Percentiles rank a stretch among this genome's conserved stretches.
These are phyloP conservation scores for Drosophila lacertosa DNA, from an alignment of 1,140 invertebrate species.

Conservation along the genomic window DNA sequence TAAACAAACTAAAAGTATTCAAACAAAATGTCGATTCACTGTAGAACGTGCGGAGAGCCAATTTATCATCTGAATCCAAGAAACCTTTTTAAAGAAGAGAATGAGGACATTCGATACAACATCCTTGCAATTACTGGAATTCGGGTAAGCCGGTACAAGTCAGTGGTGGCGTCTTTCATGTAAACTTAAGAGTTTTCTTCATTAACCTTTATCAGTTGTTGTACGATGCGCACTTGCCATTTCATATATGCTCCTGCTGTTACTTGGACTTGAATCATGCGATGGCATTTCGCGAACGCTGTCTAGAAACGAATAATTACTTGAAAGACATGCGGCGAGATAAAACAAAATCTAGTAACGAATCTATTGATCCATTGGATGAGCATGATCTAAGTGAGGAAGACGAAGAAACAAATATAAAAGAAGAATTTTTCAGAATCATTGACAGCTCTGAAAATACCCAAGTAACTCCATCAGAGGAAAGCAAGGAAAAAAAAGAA, in stretches of 20 bases:
- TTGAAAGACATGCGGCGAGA: not conserved
- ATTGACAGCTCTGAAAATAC: not conserved
- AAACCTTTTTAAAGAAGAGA: slow-evolving; percentile 52
- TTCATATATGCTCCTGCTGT: slow-evolving; percentile 66
- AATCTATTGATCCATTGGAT: slow-evolving; percentile 7
- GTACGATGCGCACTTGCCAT: slow-evolving; percentile 25
- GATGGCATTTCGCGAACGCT: slow-evolving; percentile 54
- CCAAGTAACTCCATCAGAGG: not conserved
- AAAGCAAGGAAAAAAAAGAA: not conserved
- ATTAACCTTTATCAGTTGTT: slow-evolving; percentile 29
- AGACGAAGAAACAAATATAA: not conserved
- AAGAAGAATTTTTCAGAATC: not conserved
- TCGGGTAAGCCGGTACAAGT: slow-evolving; percentile 22
- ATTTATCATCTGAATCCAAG: slow-evolving; percentile 54
- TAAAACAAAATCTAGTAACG: not conserved
- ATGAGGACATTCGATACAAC: slow-evolving; percentile 32
- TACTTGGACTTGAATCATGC: slow-evolving; percentile 60
- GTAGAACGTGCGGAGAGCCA: slow-evolving; percentile 53
- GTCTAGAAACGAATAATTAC: slow-evolving; percentile 40
- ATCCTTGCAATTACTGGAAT: slow-evolving; percentile 55
- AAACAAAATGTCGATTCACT: slow-evolving; percentile 33
- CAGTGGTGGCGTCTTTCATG: not conserved
- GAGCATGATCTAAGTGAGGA: not conserved
- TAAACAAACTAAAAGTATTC: slow-evolving; percentile 6
- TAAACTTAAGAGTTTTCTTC: not conserved